These are phyloP conservation scores for Ectropis crepuscularia DNA, from an alignment of 2,888 invertebrate species.

Conservation along the genomic window DNA sequence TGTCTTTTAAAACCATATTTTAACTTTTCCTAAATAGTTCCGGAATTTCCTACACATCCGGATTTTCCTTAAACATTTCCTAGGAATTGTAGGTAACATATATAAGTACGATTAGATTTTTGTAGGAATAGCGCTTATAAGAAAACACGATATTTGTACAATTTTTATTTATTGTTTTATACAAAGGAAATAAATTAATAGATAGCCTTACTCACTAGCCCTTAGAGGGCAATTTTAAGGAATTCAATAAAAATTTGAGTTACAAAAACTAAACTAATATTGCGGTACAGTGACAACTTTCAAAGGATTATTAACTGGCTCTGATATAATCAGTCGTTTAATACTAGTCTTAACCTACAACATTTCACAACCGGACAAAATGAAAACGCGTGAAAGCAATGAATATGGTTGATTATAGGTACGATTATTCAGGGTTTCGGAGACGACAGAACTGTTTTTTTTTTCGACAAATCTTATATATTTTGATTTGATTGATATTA, in stretches of 20 bases:
- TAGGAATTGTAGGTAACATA: no score
- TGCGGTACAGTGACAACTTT: conserved; percentile 5
- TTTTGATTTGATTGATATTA: no score
- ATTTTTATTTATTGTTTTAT: conserved; percentile 50
- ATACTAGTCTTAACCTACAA: conserved; percentile 50
- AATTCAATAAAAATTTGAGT: conserved; percentile 12
- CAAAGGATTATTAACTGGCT: conserved; percentile 18
- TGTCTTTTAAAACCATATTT: no score
- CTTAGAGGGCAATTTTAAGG: conserved; percentile 48
- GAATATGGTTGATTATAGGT: not conserved
- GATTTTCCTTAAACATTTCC: no score
- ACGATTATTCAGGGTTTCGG: no score
- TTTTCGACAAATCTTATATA: no score
- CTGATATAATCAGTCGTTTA: conserved; percentile 17
- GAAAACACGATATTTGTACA: conserved; percentile 26
- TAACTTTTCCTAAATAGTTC: no score
- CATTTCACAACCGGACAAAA: conserved; percentile 60
- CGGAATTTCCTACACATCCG: no score
- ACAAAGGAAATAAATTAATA: conserved; percentile 56
- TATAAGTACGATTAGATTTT: no score
- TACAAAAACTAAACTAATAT: conserved; percentile 20
- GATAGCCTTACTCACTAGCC: conserved; percentile 53
- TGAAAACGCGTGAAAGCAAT: conserved; percentile 1
- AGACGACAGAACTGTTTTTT: no score
- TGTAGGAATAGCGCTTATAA: not conserved